A percentile compares a stretch with the other conserved stretches of the same genome.
Conservation (phyloP, 1,140 invertebrate species). For the Pachypsylla venusta region DNA sequence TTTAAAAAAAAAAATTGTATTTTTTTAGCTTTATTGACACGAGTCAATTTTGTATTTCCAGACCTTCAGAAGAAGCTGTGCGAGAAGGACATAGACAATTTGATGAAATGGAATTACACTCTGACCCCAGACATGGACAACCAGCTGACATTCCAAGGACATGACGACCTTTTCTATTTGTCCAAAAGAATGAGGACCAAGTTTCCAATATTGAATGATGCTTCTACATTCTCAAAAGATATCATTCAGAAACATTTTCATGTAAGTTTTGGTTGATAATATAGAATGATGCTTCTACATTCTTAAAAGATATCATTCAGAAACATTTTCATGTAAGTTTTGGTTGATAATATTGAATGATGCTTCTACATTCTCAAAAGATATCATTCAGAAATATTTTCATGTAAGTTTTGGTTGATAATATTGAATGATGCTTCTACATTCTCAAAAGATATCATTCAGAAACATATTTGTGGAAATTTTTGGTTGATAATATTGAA, state of each 20-base stretch:
- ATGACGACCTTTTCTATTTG: conserved; percentile 19
- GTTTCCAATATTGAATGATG: conserved; percentile 18
- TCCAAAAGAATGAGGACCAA: conserved; percentile 21
- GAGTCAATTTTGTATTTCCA: too few species aligned
- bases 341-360: conserved; percentile 18
- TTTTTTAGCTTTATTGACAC: too few species aligned
- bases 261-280: too few species aligned
- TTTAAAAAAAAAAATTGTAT: too few species aligned
- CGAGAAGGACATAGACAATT: conserved; percentile 17
- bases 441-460: background rate
- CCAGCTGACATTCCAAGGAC: conserved; percentile 19
- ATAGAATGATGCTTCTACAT: too few species aligned
- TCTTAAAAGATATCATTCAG: too few species aligned
- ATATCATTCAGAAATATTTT: background rate
- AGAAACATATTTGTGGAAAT: background rate
- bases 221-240: background rate
- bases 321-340: too few species aligned
- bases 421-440: conserved; percentile 8
- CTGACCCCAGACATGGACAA: conserved; percentile 14
- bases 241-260: background rate
- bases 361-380: background rate
- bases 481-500: conserved; percentile 19
- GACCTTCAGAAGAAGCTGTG: conserved; percentile 18
- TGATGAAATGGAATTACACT: conserved; percentile 21
- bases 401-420: conserved; percentile 17